These are phyloP conservation scores for Trachelus troglodyta DNA, from an alignment of 2,888 invertebrate genomes.

Conservation along the genomic window DNA sequence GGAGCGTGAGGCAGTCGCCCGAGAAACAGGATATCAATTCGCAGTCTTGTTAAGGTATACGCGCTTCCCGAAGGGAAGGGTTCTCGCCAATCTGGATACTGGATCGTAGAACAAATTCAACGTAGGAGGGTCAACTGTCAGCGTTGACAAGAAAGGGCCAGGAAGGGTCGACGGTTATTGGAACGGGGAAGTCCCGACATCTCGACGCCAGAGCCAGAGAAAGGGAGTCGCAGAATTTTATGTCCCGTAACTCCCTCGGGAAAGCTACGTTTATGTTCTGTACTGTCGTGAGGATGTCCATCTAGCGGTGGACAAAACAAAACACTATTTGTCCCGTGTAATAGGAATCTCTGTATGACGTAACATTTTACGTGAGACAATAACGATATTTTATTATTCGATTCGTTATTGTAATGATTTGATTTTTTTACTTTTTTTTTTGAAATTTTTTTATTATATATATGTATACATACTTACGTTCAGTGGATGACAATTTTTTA, in stretches of 20 bases:
- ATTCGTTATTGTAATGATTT: neutral
- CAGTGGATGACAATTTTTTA: neutral
- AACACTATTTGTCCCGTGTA: slow-evolving; percentile 45
- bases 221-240: slow-evolving; percentile 60
- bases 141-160: slow-evolving; percentile 43
- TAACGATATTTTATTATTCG: neutral
- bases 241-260: slow-evolving; percentile 64
- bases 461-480: neutral
- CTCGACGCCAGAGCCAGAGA: slow-evolving; percentile 55
- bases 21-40: neutral
- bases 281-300: slow-evolving; percentile 63
- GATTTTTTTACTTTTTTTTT: neutral
- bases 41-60: neutral
- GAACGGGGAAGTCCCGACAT: slow-evolving; percentile 57
- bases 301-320: slow-evolving; percentile 59
- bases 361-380: neutral
- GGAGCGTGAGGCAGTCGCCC: neutral
- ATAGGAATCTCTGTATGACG: slow-evolving; percentile 12
- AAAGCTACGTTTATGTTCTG: slow-evolving; percentile 59
- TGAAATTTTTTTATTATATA: neutral
- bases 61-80: neutral
- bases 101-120: slow-evolving; percentile 19
- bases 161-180: slow-evolving; percentile 24
- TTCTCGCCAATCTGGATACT: neutral
- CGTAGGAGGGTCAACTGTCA: slow-evolving; percentile 57